Evolutionary conservation across 2,797 vertebrate species (phyloP), one percentile per base, ranked within the genome.

Genomic region (Podargus strigoides): DNA sequence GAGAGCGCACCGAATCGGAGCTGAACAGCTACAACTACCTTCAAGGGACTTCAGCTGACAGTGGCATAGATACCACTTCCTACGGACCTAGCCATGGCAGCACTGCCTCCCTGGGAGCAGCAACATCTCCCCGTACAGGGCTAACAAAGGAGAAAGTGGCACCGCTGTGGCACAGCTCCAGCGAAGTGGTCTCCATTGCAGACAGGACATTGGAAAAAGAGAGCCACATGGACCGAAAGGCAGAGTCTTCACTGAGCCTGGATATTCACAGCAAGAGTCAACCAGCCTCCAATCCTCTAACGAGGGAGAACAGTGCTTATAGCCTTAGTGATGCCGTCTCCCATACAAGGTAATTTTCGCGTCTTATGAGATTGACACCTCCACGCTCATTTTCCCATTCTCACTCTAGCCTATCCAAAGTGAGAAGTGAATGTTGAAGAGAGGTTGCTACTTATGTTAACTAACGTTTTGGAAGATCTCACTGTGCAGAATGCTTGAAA

Each of bases 11-110:
- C 0, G 99, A 99, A 11, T 98, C 98, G 0, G 99, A 99, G 87
- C 97, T 99, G 73, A 99, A 98, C 74, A 98, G 98, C 96, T 99
- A 99, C 52, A 98, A 98, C 83, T 99, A 99, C 70, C 98, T 99
- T 20, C 99, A 99, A 85, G 99, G 98, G 73, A 97, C 98, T 3
- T 99, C 99, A 1, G 98, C 98, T 0, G 99, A 99, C 88, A 99
- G 99, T 3, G 98, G 99, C 94, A 99, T 99, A 4, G 99, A 99
- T 12, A 98, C 99, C 91, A 98, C 98, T 17, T 99, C 98, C 37
- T 99, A 98, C 3, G 99, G 98, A 6, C 98, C 98, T 75, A 98
- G 98, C 82, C 98, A 98, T 3, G 98, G 98, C 97, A 99, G 98
- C 97, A 98, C 98, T 0, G 98, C 98, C 28, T 98, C 99, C 91